Base-by-base conservation (phyloP, 2,888 invertebrate genomes). In the Cryptocephalus moraei region DNA sequence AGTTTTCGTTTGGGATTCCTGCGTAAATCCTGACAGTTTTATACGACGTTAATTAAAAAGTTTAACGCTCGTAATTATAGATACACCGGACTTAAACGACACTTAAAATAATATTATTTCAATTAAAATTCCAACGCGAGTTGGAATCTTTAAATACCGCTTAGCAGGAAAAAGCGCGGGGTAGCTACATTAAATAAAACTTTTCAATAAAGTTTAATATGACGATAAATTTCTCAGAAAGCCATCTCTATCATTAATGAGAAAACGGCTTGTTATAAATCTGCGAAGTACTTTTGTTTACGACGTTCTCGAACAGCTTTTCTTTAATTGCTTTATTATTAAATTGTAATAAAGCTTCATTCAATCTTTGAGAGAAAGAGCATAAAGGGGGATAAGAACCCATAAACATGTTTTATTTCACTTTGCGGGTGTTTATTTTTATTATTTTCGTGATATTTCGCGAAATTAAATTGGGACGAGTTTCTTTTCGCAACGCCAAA, bases 261-360 rank as follows among this genome's bases (percentile, higher is more conserved):
- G 50, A 53, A 56, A 58, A 60, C 53, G 50, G 52, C 51, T 41
- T 49, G 57, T 54, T 60, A 56, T 60, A 58, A 59, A 57, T 55
- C 56, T 53, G 54, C 54, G 50, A 51, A 51, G 55, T 51, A 50
- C 54, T 54, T 52, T 47, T 49, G 42, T 58, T 60, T 58, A 59
- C 48, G 53, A 52, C 52, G 50, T 50, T 53, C 53, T 47, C 45
- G 50, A 56, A 60, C 56, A 50, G 59, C 53, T 58, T 51, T 56
- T 52, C 53, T 55, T 57, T 58, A 57, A 59, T 60, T 59, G 56
- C 56, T 48, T 49, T 54, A 56, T 57, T 59, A 59, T 60, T 60
- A 59, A 57, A 57, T 51, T 45, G 52, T 43, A 43, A 32, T 43
- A 43, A 43, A 43, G 14, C 43, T 13, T 34, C 36, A 13, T 10